These are phyloP conservation scores for Tragelaphus imberbis DNA, from an alignment of 2,113 vertebrate species.

Conservation along the genomic window DNA sequence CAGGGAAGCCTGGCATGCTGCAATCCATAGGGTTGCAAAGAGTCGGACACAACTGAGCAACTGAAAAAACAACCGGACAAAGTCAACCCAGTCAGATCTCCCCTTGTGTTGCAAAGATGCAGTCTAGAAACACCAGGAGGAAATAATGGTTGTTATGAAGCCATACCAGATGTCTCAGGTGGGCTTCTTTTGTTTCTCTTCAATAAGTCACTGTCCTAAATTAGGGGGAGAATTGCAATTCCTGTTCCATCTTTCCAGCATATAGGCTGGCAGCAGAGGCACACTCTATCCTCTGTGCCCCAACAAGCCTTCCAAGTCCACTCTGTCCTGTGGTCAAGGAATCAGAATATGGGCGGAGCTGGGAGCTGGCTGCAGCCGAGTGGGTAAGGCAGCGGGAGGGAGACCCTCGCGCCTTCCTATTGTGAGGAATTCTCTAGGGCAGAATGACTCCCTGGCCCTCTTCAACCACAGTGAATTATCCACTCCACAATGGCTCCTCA, in stretches of 20 bases:
- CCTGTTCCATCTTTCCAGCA: not conserved
- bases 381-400: not conserved
- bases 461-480: not conserved
- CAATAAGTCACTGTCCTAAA: not conserved
- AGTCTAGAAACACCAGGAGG: not conserved
- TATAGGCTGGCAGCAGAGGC: not conserved
- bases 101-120: not conserved
- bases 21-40: not conserved
- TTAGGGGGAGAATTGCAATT: not conserved
- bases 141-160: not conserved
- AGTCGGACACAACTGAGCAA: not conserved
- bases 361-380: not conserved
- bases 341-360: not conserved
- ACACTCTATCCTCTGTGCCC: not conserved
- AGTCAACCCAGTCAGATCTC: no score
- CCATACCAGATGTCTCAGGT: fast-evolving
- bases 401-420: not conserved
- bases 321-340: not conserved
- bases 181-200: not conserved
- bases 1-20: not conserved
- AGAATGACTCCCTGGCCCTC: not conserved
- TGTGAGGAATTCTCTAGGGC: not conserved
- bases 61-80: not conserved
- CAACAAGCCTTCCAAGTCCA: not conserved
- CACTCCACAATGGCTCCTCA: not conserved